Base-by-base conservation (phyloP, 2,888 invertebrate genomes). In the Alloplasta piceator region DNA sequence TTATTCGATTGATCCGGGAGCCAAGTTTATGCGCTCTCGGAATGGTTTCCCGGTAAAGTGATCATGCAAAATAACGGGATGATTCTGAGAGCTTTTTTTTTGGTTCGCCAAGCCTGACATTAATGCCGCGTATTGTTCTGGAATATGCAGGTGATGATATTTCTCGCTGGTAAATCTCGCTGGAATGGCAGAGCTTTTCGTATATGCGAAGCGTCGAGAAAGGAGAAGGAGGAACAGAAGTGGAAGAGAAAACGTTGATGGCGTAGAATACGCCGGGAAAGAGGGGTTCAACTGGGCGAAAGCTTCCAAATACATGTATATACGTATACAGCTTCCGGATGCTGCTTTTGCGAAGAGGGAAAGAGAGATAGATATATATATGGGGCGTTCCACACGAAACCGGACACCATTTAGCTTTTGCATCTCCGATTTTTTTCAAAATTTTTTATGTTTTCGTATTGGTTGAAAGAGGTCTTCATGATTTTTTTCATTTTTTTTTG, bases 221-320 rank as follows among this genome's bases (percentile, higher is more conserved):
- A 36, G 60, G 66, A 70, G 70, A 80, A 55, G 67, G 67, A 66
- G 38, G 41, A 16, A 46, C 7, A 55, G 16, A 48, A 56, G 48
- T 60, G 74, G 78, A 50, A 68, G 63, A 70, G 76, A 78, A 70
- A 66, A 74, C 41, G 78, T 82, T 75, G 74, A 82, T 67, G 78
- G 81, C 71, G 74, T 78, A 73, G 80, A 77, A 82, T 81, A 74
- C 55, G 52, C 66, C 61, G 77, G 55, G 56, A 68, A 56, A 75
- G 80, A 77, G 80, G 63, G 70, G 73, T 58, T 72, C 67, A 70
- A 55, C 71, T 50, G 55, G 55, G 78, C 78, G 66, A 64, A 67
- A 78, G 82, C 74, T 81, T 12, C 61, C 48, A 14, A 58, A 36
- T 58, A 66, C 66, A 26, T 26, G 66, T 67, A 58, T 36, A 64